Percentiles rank a stretch among this genome's conserved stretches.
Evolutionary conservation across 1,140 invertebrate species (phyloP).

Genomic region (Drosophila navojoa): DNA sequence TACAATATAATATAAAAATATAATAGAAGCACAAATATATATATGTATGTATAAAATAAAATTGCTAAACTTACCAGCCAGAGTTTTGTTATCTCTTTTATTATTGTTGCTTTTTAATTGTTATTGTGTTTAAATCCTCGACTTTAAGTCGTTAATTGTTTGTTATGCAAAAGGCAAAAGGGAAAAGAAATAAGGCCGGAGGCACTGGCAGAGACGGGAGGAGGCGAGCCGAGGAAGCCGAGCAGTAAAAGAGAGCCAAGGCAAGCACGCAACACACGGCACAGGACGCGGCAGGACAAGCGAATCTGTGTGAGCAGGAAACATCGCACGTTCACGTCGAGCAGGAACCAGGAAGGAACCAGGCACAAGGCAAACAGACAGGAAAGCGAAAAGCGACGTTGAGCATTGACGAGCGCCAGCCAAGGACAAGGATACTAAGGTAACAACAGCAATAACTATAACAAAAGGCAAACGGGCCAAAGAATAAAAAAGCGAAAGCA

Average conservation of each 20-base stretch:
- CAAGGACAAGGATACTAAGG: conserved; percentile 72
- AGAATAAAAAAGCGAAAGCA: not conserved
- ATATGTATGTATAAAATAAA: not conserved
- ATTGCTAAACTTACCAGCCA: conserved; percentile 17
- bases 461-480: conserved; percentile 53
- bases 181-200: not conserved
- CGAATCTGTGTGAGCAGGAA: conserved; percentile 42
- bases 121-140: conserved; percentile 7
- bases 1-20: too few species aligned
- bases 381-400: conserved; percentile 55
- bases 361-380: conserved; percentile 69
- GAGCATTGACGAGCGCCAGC: conserved; percentile 38
- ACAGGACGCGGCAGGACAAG: conserved; percentile 50
- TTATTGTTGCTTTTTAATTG: not conserved
- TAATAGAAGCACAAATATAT: too few species aligned
- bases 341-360: conserved; percentile 78
- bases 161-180: conserved; percentile 23
- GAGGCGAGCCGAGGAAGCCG: conserved; percentile 3
- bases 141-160: conserved; percentile 22
- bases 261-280: conserved; percentile 37
- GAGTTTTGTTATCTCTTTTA: not conserved
- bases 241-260: conserved; percentile 32
- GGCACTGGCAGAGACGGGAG: not conserved
- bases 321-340: conserved; percentile 74
- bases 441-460: conserved; percentile 69